Conservation (phyloP, 2,888 invertebrate species). For the Eilema caniola region DNA sequence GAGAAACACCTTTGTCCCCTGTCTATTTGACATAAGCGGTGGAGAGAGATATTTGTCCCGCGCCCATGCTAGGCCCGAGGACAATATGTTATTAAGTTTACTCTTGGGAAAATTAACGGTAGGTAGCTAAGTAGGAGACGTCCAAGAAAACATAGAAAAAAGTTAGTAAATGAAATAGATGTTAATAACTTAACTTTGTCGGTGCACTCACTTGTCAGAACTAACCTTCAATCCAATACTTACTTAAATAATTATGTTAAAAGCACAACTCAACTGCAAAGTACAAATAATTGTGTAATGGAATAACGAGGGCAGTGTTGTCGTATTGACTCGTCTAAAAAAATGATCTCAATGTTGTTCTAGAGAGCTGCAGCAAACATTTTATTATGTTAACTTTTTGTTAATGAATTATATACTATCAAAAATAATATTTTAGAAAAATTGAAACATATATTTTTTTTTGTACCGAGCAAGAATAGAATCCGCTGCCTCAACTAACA, state of each 20-base stretch:
- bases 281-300: slow-evolving; percentile 1
- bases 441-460: too few relatives aligned
- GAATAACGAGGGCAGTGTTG: background rate
- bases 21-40: too few relatives aligned
- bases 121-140: too few relatives aligned
- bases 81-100: too few relatives aligned
- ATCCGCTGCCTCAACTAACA: too few relatives aligned
- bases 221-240: background rate
- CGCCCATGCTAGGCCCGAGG: too few relatives aligned
- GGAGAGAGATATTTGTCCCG: too few relatives aligned
- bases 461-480: too few relatives aligned
- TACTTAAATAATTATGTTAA: background rate
- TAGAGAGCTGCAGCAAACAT: slow-evolving; percentile 25
- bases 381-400: slow-evolving; percentile 24
- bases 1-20: too few relatives aligned
- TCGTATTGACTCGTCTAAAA: slow-evolving; percentile 10
- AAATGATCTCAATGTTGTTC: slow-evolving; percentile 23
- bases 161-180: background rate
- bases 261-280: background rate
- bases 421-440: slow-evolving; percentile 5
- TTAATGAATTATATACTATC: slow-evolving; percentile 21
- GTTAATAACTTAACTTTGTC: background rate
- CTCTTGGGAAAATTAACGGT: too few relatives aligned
- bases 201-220: background rate
- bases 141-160: too few relatives aligned